Evolutionary conservation across 1,140 invertebrate species (phyloP).

Genomic region (Ceratosolen fusciceps): DNA sequence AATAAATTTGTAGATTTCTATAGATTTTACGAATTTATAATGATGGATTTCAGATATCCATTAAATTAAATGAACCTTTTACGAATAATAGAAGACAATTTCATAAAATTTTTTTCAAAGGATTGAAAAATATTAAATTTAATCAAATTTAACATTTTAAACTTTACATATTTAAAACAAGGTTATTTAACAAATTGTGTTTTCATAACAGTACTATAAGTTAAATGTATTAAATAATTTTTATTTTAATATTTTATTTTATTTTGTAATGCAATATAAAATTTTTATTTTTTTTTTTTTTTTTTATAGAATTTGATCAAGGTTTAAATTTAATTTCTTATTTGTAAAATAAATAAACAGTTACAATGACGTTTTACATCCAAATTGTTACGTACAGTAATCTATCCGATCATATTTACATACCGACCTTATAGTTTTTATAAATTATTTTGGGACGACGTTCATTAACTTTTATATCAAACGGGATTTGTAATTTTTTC

Average conservation of each 20-base stretch:
- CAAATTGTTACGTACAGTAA: no score
- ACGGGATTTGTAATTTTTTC: no score
- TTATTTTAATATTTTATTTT: slow-evolving; percentile 9
- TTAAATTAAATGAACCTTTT: background rate
- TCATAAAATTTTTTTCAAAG: slow-evolving; percentile 1
- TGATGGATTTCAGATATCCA: background rate
- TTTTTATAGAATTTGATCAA: background rate
- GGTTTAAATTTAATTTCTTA: background rate
- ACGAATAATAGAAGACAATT: background rate
- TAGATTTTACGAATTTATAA: background rate
- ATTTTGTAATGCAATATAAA: slow-evolving; percentile 4
- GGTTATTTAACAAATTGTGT: background rate
- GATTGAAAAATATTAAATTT: no score
- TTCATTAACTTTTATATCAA: no score
- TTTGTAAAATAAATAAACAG: background rate
- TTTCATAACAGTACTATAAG: background rate
- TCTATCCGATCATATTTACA: no score
- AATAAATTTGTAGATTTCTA: slow-evolving; percentile 8
- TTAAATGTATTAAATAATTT: background rate
- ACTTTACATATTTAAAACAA: background rate
- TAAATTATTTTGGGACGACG: no score
- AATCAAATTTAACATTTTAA: slow-evolving; percentile 13
- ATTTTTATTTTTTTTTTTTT: background rate
- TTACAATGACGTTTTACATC: background rate
- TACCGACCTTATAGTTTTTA: no score